Base-by-base conservation (phyloP, 2,888 invertebrate species). In the Ischnus inquisitorius region DNA sequence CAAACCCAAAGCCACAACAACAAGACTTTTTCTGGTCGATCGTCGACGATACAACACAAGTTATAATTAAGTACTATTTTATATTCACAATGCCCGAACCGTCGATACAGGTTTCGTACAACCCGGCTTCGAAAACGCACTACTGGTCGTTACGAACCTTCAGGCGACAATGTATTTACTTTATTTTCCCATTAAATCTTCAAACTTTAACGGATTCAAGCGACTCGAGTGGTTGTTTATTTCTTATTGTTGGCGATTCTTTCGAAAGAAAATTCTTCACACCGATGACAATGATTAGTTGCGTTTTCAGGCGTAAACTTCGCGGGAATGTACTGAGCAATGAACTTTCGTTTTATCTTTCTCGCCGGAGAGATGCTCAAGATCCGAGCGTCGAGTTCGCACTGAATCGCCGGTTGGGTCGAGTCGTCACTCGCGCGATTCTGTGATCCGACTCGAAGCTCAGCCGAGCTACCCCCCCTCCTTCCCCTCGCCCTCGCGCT, bases 341-440 rank as follows among this genome's bases (percentile, higher is more conserved):
- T 34, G 8, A 34, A 34, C 34, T 34, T 34, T 34, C 34, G 34
- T 34, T 34, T 34, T 34, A 34, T 19, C 16, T 34, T 62, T 16
- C 48, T 34, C 6, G 16, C 54, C 14, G 1, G 12, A 25, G 8
- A 57, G 72, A 74, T 62, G 62, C 72, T 74, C 28, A 0, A 5
- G 12, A 16, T 0, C 43, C 82, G 82, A 81, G 19, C 34, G 77
- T 76, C 81, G 41, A 68, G 75, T 85, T 81, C 83, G 85, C 77
- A 87, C 88, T 88, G 87, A 87, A 75, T 43, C 67, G 28, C 69
- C 69, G 34, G 60, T 83, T 10, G 64, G 74, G 48, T 79, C 69
- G 51, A 41, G 57, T 75, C 65, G 78, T 80, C 77, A 77, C 77
- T 72, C 82, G 79, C 46, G 57, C 46, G 60, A 62, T 60, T 62